These are phyloP conservation scores for Leptoclinus maculatus DNA, from an alignment of 2,797 vertebrate genomes.

Conservation along the genomic window DNA sequence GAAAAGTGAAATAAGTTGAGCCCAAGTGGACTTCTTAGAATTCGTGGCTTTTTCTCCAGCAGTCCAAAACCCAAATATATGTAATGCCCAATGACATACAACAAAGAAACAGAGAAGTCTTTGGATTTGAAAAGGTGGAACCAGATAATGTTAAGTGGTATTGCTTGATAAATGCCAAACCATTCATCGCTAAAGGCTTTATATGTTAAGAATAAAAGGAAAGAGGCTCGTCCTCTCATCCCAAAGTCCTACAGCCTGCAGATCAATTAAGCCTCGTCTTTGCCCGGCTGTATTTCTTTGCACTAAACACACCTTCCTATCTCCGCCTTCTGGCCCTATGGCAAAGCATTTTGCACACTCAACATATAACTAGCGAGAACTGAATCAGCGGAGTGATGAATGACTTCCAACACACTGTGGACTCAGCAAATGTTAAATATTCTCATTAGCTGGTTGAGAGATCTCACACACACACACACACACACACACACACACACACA, in stretches of 20 bases:
- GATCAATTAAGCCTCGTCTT: conserved; percentile 22
- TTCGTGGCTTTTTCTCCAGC: not conserved
- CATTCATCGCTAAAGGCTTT: not conserved
- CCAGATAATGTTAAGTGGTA: not conserved
- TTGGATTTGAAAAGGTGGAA: not conserved
- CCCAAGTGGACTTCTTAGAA: not conserved
- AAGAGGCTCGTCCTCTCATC: not conserved
- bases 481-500: conserved; percentile 49
- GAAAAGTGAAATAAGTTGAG: not conserved
- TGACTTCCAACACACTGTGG: conserved; percentile 74
- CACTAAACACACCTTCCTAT: conserved; percentile 31
- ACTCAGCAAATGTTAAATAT: conserved; percentile 84
- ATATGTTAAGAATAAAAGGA: not conserved
- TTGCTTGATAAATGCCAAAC: conserved; percentile 19
- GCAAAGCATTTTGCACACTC: conserved; percentile 64
- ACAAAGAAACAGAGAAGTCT: not conserved
- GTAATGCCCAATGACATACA: not conserved
- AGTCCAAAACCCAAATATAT: not conserved
- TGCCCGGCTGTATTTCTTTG: conserved; percentile 29
- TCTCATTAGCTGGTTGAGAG: conserved; percentile 82
- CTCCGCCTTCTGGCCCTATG: conserved; percentile 30
- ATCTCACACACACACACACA: conserved; percentile 58
- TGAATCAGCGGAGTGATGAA: conserved; percentile 74
- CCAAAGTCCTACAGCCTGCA: not conserved
- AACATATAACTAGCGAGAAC: conserved; percentile 60